phyloP scores from a whole-genome alignment of 2,888 invertebrate species.

The Synanthedon tipuliformis region DNA sequence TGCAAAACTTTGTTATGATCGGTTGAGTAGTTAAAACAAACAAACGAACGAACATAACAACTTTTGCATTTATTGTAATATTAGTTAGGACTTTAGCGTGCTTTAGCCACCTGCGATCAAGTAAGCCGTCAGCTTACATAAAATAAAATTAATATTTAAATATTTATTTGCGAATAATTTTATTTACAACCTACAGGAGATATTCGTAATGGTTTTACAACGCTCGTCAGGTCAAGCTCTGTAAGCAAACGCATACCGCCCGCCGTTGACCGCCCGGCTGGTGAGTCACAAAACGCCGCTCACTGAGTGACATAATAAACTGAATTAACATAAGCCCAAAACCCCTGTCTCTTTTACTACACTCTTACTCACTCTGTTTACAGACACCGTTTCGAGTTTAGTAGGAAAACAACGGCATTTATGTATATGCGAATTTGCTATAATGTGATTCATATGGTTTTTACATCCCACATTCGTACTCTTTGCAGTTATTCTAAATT shows the following conservation, averaged over 20 bases:
- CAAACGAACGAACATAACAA: too few relatives aligned
- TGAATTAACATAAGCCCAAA: slow-evolving; percentile 57
- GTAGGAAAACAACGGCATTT: slow-evolving; percentile 3
- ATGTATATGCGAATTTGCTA: background rate
- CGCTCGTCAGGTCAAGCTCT: background rate
- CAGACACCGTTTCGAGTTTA: slow-evolving; percentile 4
- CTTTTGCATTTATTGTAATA: too few relatives aligned
- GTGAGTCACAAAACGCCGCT: slow-evolving; percentile 57
- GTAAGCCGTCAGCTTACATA: too few relatives aligned
- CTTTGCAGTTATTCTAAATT: too few relatives aligned
- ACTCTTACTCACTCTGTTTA: slow-evolving; percentile 20
- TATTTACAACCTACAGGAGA: too few relatives aligned
- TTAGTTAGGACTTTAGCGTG: too few relatives aligned
- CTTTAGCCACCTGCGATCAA: too few relatives aligned
- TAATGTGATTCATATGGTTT: background rate
- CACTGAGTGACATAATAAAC: slow-evolving; percentile 60
- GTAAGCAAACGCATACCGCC: background rate
- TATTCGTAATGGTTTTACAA: background rate
- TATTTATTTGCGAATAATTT: too few relatives aligned
- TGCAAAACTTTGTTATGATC: too few relatives aligned
- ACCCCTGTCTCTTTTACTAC: slow-evolving; percentile 46
- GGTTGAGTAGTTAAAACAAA: too few relatives aligned
- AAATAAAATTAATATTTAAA: too few relatives aligned
- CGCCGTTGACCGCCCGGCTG: slow-evolving; percentile 2
- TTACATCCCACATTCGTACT: background rate